Conservation (phyloP, 2,797 vertebrate species). For the Syndactyla subalaris region DNA sequence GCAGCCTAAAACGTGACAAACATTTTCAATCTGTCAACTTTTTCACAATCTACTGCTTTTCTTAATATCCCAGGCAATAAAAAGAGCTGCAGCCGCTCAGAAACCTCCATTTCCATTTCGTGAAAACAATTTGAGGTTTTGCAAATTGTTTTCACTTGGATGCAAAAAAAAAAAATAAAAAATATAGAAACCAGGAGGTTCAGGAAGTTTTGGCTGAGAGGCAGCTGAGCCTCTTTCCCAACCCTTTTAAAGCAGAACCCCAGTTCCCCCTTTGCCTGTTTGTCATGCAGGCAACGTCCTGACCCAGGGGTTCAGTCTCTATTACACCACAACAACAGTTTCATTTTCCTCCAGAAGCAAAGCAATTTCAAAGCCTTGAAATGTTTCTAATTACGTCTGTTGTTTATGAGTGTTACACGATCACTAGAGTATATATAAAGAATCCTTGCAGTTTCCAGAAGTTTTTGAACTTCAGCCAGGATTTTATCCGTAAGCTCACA, state of each 20-base stretch:
- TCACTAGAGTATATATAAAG: background rate
- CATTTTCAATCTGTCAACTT: background rate
- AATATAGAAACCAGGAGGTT: background rate
- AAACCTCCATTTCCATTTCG: background rate
- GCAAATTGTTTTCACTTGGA: background rate
- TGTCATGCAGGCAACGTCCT: background rate
- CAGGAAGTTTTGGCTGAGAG: background rate
- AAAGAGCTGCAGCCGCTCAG: background rate
- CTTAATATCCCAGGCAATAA: background rate
- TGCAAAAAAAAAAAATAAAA: background rate
- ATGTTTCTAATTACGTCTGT: conserved; percentile 44
- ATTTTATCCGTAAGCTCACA: background rate
- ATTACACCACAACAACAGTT: conserved; percentile 2
- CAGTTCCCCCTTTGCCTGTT: background rate
- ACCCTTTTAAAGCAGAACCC: background rate
- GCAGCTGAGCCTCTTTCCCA: background rate
- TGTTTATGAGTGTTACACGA: conserved; percentile 48
- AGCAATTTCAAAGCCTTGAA: conserved; percentile 46
- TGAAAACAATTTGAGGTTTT: background rate
- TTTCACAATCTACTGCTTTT: background rate
- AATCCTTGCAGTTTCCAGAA: conserved; percentile 25
- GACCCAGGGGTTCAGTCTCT: conserved; percentile 3
- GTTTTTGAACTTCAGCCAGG: conserved; percentile 24
- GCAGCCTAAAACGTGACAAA: background rate
- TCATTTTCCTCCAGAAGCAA: conserved; percentile 45